These are phyloP conservation scores for Sebastiscus albofasciatus DNA, from an alignment of 2,797 vertebrate species.

Conservation along the genomic window DNA sequence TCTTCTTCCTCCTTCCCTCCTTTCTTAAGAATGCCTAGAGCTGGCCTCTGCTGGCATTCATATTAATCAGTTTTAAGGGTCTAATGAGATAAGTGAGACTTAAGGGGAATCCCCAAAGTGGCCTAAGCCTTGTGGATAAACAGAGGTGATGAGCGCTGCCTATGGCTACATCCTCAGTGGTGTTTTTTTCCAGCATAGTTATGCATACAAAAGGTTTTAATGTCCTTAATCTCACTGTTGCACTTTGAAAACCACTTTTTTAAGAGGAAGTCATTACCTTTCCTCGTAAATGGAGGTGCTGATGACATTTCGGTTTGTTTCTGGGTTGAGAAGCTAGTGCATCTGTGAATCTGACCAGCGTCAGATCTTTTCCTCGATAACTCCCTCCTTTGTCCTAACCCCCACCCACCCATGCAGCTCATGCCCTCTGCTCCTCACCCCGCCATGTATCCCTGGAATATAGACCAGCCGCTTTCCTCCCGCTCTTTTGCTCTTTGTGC, in stretches of 20 bases:
- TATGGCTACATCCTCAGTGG: conserved; percentile 60
- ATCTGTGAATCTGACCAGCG: conserved; percentile 17
- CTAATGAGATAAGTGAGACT: conserved; percentile 96
- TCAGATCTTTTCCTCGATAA: conserved; percentile 2
- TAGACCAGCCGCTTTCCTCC: conserved; percentile 44
- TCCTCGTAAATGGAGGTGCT: conserved; percentile 3
- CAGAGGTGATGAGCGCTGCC: conserved; percentile 79
- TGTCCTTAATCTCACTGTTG: conserved; percentile 61
- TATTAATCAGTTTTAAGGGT: conserved; percentile 97
- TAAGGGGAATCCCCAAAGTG: conserved; percentile 87
- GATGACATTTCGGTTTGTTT: conserved; percentile 19
- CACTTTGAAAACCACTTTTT: conserved; percentile 36
- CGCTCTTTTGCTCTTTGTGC: conserved; percentile 23
- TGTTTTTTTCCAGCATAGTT: conserved; percentile 44
- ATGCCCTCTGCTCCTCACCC: conserved; percentile 79
- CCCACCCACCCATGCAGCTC: conserved; percentile 31
- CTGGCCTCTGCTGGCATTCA: conserved; percentile 90
- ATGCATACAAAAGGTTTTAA: conserved; percentile 62
- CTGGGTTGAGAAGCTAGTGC: neutral
- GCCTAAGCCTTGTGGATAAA: conserved; percentile 80
- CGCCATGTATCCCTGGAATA: conserved; percentile 40
- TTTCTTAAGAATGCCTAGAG: conserved; percentile 79
- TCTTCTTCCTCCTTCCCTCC: conserved; percentile 64
- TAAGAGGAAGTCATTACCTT: conserved; percentile 29
- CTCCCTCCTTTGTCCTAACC: conserved; percentile 54